These are phyloP conservation scores for Melitaea cinxia DNA, from an alignment of 1,140 invertebrate species.

Conservation along the genomic window DNA sequence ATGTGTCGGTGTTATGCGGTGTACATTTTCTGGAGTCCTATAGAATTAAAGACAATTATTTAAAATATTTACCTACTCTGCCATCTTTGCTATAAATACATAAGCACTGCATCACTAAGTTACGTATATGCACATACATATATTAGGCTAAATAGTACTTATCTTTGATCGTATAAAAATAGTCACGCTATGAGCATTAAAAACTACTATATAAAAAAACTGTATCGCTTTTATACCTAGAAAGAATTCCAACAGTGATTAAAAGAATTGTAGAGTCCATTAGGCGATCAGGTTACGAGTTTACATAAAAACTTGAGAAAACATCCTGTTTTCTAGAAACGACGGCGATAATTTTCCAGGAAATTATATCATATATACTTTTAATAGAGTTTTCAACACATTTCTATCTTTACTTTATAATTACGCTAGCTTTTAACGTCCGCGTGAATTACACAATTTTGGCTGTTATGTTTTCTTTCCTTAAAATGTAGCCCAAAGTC, in stretches of 20 bases:
- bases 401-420: no score
- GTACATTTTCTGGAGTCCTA: no score
- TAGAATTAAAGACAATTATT: not conserved
- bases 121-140: no score
- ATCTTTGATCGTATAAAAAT: not conserved
- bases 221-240: not conserved
- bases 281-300: slow-evolving; percentile 2
- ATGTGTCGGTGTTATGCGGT: no score
- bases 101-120: not conserved
- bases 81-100: no score
- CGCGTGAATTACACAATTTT: no score
- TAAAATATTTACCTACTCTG: no score
- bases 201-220: not conserved
- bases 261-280: not conserved
- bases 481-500: no score
- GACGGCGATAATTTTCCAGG: not conserved
- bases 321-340: slow-evolving; percentile 3
- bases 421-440: no score
- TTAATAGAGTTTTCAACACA: not conserved
- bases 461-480: no score
- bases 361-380: slow-evolving; percentile 1
- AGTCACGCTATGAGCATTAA: not conserved
- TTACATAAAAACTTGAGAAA: slow-evolving; percentile 1
- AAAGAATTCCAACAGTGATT: not conserved
- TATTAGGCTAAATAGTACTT: not conserved